Evolutionary conservation across 2,797 vertebrate species (phyloP), one percentile per base, ranked within the genome.

Genomic region (Echeneis naucrates): DNA sequence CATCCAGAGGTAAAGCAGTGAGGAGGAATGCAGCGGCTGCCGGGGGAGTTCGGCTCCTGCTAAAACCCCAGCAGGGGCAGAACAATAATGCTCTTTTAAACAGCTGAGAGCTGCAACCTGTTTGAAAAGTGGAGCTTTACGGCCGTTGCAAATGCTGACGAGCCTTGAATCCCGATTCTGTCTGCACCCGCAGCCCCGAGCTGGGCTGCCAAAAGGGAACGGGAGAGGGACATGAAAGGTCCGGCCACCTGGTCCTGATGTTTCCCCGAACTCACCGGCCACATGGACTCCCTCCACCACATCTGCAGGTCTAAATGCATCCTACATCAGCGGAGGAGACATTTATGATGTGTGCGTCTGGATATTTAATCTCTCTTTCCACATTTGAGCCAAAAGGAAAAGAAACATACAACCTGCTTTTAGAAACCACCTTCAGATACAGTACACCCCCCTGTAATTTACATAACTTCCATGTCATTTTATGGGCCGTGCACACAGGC

Each of bases 81-180:
- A 92, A 93, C 91, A 93, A 93, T 89, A 89, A 91, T 81, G 87
- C 77, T 77, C 82, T 85, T 91, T 80, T 86, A 93, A 93, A 92
- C 82, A 94, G 93, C 92, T 94, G 94, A 94, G 92, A 90, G 88
- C 88, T 92, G 94, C 92, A 92, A 92, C 91, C 91, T 87, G 89
- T 91, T 92, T 94, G 92, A 93, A 93, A 94, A 92, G 92, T 94
- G 88, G 89, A 92, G 92, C 90, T 93, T 94, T 92, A 80, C 81
- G 74, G 84, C 75, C 38, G 82, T 23, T 73, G 78, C 91, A 92
- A 93, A 89, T 80, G 90, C 93, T 93, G 93, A 93, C 89, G 42
- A 77, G 87, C 89, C 81, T 86, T 89, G 92, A 92, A 94, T 92
- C 92, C 90, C 9, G 73, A 78, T 23, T 52, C 86, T 81, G 86